Evolutionary conservation across 2,797 vertebrate species (phyloP), one percentile per base, ranked within the genome.

Genomic region (Serranus cabrilla): DNA sequence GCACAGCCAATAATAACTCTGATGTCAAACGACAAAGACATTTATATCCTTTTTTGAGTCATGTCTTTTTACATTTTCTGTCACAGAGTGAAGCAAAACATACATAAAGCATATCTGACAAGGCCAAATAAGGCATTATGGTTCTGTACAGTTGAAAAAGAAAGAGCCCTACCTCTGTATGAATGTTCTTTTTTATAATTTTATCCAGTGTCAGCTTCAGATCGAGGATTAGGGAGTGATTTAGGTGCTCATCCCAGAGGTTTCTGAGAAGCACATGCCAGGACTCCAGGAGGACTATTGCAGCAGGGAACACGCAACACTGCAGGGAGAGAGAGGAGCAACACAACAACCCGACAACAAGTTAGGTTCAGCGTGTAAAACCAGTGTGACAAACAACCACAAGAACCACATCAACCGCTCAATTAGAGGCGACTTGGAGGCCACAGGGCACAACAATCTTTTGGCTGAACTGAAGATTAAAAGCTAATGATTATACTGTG

Each of bases 271-370:
- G 92, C 40, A 87, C 74, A 20, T 78, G 74, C 95, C 95, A 96
- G 65, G 95, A 94, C 27, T 95, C 79, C 20, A 83, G 81, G 39
- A 96, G 93, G 47, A 95, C 82, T 11, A 91, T 72, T 31, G 94
- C 95, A 79, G 93, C 91, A 39, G 90, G 89, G 78, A 94, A 92
- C 74, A 95, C 92, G 74, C 95, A 95, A 73, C 95, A 96, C 95
- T 96, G 88, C 46, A 78, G 76, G 45, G 74, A 71, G 17, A 54
- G 61, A 17, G 27, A 17, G 27, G 49, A 66, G 46, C 27, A 65
- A 71, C n/a, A 65, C 37, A 59, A 52, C 50, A 66, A 23, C 50
- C 17, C 42, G 47, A 31, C 27, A 34, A 34, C 34, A 59, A 18
- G 54, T 85, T 66, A 71, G n/a, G 3, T 52, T 81, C 49, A 76